Evolutionary conservation across 2,888 invertebrate species (phyloP).

Genomic region (Spilosoma lubricipeda): DNA sequence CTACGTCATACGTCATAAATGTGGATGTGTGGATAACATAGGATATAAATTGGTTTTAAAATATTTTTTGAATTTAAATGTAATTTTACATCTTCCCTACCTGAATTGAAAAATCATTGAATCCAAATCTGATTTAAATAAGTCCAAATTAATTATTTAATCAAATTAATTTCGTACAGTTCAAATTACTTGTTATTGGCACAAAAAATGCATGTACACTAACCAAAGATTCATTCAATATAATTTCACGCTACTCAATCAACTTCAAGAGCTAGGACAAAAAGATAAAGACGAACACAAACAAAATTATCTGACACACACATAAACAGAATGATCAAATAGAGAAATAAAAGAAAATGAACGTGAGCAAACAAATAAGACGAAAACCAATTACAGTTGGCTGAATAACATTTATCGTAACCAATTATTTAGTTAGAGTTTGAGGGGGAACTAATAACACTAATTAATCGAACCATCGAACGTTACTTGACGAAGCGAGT

Average conservation of each 20-base stretch:
- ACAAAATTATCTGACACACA: slow-evolving; percentile 36
- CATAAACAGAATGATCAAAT: slow-evolving; percentile 34
- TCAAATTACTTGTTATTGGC: not conserved
- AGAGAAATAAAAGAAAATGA: slow-evolving; percentile 55
- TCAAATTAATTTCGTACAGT: too few species aligned
- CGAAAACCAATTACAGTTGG: slow-evolving; percentile 66
- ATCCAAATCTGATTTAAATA: not conserved
- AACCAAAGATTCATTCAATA: not conserved
- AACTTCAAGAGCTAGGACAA: slow-evolving; percentile 8
- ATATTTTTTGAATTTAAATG: too few species aligned
- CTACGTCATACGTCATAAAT: too few species aligned
- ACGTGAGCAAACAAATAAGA: slow-evolving; percentile 58
- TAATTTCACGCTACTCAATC: slow-evolving; percentile 4
- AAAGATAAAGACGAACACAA: slow-evolving; percentile 33
- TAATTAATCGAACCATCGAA: slow-evolving; percentile 56
- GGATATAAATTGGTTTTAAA: too few species aligned
- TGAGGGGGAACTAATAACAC: slow-evolving; percentile 59
- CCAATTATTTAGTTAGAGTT: slow-evolving; percentile 69
- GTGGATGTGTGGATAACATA: too few species aligned
- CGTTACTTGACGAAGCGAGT: slow-evolving; percentile 40
- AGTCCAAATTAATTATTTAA: too few species aligned
- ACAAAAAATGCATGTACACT: not conserved
- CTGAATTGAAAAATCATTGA: not conserved
- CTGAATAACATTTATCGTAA: slow-evolving; percentile 66
- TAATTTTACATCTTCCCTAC: not conserved